Base-by-base conservation (phyloP, 2,888 invertebrate genomes). In the Merodon equestris region DNA sequence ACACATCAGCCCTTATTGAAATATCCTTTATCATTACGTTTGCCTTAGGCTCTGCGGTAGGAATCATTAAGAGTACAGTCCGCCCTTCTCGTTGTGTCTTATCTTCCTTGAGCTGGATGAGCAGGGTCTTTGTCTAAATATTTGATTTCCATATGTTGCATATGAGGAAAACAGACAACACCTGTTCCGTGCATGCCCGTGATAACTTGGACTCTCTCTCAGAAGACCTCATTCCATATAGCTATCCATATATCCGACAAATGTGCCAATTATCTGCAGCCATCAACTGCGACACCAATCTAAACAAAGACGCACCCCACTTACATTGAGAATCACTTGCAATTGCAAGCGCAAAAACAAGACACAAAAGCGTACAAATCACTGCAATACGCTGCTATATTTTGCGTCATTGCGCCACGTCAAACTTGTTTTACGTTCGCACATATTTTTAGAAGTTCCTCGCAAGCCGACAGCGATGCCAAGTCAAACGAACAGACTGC, bases 381-480 rank as follows among this genome's bases (percentile, higher is more conserved):
- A 54, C 54, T 18, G 13, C 48, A 63, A 48, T 44, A 48, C 56
- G 34, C 48, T 45, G 14, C 42, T 36, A 47, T 57, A 50, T 58
- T 58, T 40, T n/a, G 53, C 58, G 12, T 73, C 66, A 66, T 45
- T 53, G 64, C 53, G 53, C 58, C 58, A 47, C 66, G 66, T 73
- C 58, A 51, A 54, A 64, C 47, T 73, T 67, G 73, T 67, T 48
- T 58, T 70, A 47, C 47, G 17, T 17, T 57, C 42, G 18, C 0
- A 10, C 9, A 34, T 76, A 76, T 76, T 76, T 76, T 56, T 76
- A 76, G 71, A 61, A 12, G 27, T 47, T 70, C 70, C 57, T 2
- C 57, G 27, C 47, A 60, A 56, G 47, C 27, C 27, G 7, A n/a
- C n/a, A n/a, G n/a, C n/a, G 40, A n/a, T n/a, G n/a, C n/a, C n/a